phyloP scores from a whole-genome alignment of 2,797 vertebrate genomes.

The Spondyliosoma cantharus region DNA sequence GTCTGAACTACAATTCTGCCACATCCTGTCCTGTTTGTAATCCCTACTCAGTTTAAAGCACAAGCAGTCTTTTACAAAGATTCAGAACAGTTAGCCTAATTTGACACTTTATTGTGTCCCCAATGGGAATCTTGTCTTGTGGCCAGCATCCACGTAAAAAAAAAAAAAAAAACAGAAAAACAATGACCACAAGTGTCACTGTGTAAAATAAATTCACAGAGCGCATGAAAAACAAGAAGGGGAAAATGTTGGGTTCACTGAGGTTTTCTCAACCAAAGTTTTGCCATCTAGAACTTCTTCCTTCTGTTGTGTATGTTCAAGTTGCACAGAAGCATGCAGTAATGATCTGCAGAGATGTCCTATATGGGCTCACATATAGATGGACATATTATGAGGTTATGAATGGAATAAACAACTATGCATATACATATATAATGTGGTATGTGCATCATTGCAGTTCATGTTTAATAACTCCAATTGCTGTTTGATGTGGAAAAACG shows the following conservation, averaged over 20 bases:
- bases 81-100: slow-evolving; percentile 14
- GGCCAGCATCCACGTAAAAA: slow-evolving; percentile 35
- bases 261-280: neutral
- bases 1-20: slow-evolving; percentile 39
- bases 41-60: slow-evolving; percentile 22
- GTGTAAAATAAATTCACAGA: slow-evolving; percentile 7
- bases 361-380: neutral
- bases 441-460: neutral
- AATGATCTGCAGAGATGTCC: neutral
- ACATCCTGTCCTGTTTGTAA: slow-evolving; percentile 7
- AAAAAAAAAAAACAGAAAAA: neutral
- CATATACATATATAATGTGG: neutral
- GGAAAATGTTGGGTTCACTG: slow-evolving; percentile 28
- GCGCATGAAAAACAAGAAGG: slow-evolving; percentile 15
- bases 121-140: neutral
- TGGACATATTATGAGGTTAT: neutral
- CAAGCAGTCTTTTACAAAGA: slow-evolving; percentile 3
- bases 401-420: neutral
- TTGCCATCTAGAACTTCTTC: neutral
- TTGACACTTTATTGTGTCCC: slow-evolving; percentile 56
- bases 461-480: neutral
- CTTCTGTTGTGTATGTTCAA: neutral
- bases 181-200: slow-evolving; percentile 29
- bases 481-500: neutral
- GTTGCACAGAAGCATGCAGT: neutral